Evolutionary conservation across 2,888 invertebrate genomes (phyloP).

Genomic region (Phorcus lineatus): DNA sequence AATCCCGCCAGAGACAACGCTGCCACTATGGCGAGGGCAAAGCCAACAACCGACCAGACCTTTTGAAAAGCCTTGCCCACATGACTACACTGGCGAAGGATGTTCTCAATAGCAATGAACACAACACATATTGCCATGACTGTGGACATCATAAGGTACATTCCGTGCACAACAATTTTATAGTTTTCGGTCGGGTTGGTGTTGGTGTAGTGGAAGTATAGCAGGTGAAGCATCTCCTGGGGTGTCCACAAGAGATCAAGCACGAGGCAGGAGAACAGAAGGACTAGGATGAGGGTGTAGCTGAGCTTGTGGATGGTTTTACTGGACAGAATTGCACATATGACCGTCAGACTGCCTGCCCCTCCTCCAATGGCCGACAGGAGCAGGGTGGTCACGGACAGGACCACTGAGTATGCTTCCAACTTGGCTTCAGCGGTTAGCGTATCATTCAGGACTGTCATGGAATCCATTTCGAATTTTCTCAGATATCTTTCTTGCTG

Average conservation of each 20-base stretch:
- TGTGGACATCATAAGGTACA: slow-evolving; percentile 57
- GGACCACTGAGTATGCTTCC: slow-evolving; percentile 63
- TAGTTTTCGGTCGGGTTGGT: slow-evolving; percentile 42
- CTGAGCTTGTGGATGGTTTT: slow-evolving; percentile 54
- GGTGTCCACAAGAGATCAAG: slow-evolving; percentile 65
- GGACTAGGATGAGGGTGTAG: slow-evolving; percentile 53
- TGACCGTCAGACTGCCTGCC: slow-evolving; percentile 58
- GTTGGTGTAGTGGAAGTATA: slow-evolving; percentile 39
- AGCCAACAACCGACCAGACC: slow-evolving; percentile 35
- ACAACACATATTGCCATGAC: slow-evolving; percentile 52
- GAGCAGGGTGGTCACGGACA: slow-evolving; percentile 58
- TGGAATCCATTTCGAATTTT: neutral
- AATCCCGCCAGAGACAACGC: neutral
- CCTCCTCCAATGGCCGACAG: slow-evolving; percentile 61
- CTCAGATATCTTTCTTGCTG: no score
- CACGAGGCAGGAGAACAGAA: slow-evolving; percentile 55
- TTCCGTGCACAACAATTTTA: slow-evolving; percentile 52
- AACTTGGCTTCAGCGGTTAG: slow-evolving; percentile 25
- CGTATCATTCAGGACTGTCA: neutral
- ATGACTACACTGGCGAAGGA: slow-evolving; percentile 32
- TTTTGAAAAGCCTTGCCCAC: slow-evolving; percentile 26
- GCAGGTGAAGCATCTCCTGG: slow-evolving; percentile 59
- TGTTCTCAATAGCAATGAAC: slow-evolving; percentile 38
- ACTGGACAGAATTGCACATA: slow-evolving; percentile 56
- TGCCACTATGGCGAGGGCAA: neutral